Evolutionary conservation across 2,113 vertebrate genomes (phyloP).

Genomic region (Elephantulus edwardii): DNA sequence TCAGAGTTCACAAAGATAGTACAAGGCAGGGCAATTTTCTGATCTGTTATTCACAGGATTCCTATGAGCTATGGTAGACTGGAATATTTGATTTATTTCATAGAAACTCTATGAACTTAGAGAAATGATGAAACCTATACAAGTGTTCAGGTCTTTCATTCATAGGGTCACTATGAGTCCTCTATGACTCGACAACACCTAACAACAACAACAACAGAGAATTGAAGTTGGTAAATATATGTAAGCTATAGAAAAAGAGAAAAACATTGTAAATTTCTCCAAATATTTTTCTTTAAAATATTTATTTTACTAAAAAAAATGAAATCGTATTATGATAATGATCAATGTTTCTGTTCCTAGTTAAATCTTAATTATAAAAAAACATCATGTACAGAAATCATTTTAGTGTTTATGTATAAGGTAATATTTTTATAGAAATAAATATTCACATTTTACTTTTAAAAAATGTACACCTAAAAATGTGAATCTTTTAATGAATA

Average conservation of each 20-base stretch:
- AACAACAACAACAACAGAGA: no score
- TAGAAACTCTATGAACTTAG: no score
- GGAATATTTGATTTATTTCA: no score
- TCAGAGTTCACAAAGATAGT: no score
- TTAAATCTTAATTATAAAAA: background rate
- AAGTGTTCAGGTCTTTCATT: no score
- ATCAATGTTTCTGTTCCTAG: background rate
- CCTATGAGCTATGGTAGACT: no score
- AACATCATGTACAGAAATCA: background rate
- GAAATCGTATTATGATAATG: constrained; percentile 8
- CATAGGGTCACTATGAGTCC: no score
- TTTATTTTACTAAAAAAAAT: background rate
- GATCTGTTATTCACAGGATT: no score
- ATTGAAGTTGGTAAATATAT: constrained; percentile 36
- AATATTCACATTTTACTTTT: background rate
- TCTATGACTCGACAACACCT: no score
- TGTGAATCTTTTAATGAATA: background rate
- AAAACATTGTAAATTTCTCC: background rate
- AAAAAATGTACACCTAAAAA: background rate
- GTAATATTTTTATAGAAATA: background rate
- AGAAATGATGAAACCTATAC: no score
- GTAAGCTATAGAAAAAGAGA: background rate
- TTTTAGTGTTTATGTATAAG: background rate
- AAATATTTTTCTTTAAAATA: constrained; percentile 41
- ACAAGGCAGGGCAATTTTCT: no score